These are phyloP conservation scores for Gymnoscopelus microlampas DNA, from an alignment of 2,797 vertebrate species.

Conservation along the genomic window DNA sequence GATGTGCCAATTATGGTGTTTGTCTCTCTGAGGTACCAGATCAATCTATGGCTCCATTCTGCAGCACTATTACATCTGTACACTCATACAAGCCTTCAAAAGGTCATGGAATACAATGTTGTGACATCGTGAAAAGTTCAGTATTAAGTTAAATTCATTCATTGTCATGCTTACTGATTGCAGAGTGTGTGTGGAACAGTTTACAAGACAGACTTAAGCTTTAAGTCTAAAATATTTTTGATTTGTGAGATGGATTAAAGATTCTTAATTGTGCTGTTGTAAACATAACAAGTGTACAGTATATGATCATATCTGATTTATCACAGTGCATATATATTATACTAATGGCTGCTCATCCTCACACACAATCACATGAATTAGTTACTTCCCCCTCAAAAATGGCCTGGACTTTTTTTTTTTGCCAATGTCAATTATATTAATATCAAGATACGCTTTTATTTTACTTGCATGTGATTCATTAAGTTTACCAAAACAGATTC, in stretches of 20 bases:
- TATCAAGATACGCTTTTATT: too few relatives aligned
- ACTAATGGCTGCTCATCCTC: conserved; percentile 2
- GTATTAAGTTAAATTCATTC: conserved; percentile 30
- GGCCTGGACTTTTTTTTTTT: too few relatives aligned
- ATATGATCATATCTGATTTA: conserved; percentile 1
- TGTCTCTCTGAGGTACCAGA: conserved; percentile 51
- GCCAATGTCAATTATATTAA: too few relatives aligned
- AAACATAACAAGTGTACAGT: conserved; percentile 9
- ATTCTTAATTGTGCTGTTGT: conserved; percentile 36
- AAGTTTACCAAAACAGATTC: neutral
- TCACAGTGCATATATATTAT: conserved; percentile 39
- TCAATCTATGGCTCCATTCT: conserved; percentile 29
- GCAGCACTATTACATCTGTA: conserved; percentile 25
- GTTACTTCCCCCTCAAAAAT: too few relatives aligned
- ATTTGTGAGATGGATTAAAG: neutral
- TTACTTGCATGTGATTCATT: too few relatives aligned
- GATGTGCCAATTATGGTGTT: conserved; percentile 71
- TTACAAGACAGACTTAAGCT: conserved; percentile 13
- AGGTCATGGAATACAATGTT: conserved; percentile 68
- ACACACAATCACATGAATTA: too few relatives aligned
- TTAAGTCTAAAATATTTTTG: conserved; percentile 4
- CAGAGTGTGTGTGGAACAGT: conserved; percentile 28
- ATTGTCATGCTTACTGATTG: conserved; percentile 9
- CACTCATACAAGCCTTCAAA: conserved; percentile 20
- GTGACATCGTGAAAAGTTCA: conserved; percentile 52